Evolutionary conservation across 2,113 vertebrate species (phyloP).

Genomic region (Cyphomyrus plagiostoma): DNA sequence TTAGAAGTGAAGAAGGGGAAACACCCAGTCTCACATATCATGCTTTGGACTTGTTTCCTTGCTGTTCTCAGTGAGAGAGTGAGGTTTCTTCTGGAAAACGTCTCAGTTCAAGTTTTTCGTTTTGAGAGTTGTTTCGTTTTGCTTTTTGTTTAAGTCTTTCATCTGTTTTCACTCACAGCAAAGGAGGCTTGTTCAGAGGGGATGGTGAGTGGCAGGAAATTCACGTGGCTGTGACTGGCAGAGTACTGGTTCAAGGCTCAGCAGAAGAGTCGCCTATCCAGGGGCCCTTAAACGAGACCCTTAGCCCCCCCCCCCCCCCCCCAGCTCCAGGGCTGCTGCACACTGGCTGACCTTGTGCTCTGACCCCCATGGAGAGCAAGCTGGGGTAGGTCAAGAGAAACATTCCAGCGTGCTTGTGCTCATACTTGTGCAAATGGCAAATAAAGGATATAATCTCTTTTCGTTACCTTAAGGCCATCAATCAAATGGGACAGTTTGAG

Average conservation of each 20-base stretch:
- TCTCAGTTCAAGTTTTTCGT: neutral
- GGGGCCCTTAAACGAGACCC: neutral
- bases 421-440: conserved; percentile 1
- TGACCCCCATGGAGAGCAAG: neutral
- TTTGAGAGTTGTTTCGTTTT: neutral
- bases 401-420: neutral
- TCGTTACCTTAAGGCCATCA: neutral
- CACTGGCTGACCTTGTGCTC: neutral
- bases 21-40: neutral
- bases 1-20: neutral
- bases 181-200: neutral
- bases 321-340: neutral
- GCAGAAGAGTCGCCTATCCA: neutral
- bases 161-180: neutral
- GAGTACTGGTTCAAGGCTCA: neutral
- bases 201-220: neutral
- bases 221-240: neutral
- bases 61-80: neutral
- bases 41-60: neutral
- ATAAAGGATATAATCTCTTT: neutral
- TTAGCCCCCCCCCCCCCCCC: neutral
- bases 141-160: neutral
- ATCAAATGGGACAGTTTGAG: neutral
- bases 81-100: neutral
- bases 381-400: neutral